Base-by-base conservation (phyloP, 2,113 vertebrate genomes). In the Setophaga coronata region DNA sequence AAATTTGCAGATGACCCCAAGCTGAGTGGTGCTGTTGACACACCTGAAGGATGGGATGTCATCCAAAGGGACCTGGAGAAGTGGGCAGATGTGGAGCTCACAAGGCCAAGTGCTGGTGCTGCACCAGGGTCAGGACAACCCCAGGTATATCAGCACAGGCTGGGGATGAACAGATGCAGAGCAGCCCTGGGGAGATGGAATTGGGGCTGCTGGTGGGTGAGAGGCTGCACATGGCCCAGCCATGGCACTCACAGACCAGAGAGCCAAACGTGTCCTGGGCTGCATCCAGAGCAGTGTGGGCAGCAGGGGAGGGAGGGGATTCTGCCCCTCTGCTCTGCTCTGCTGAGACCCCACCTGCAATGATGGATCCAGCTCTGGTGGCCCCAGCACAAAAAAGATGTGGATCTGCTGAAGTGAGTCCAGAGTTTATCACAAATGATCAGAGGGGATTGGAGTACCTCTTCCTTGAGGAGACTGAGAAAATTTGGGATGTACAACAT, bases 111-210 rank as follows among this genome's bases (percentile, higher is more conserved):
- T 21, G 33, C 36, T 42, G 34, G 29, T 58, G 53, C 14, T 77
- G 31, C 13, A 7, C 36, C 10, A 11, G 33, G 33, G 7, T 38
- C 26, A 17, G 36, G 26, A 8, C 14, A 26, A 5, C 3, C 26
- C 4, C 17, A 11, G 11, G 10, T 43, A 26, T 2, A 26, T 2
- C 20, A 14, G 0, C 36, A 11, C 2, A 18, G 14, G 17, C 25
- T 67, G 62, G 7, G 36, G 5, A 18, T 51, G 36, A 23, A 33
- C 14, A 34, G 33, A 33, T 1, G 2, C 2, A 47, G 26, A 67
- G 17, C 61, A 67, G 36, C 20, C 26, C 21, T 26, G 14, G 0
- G 1, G 0, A 51, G 43, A 20, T 26, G 14, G 45, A 18, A 18
- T 26, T 43, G 11, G 15, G 8, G 3, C 2, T 58, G 17, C 10